A percentile compares a stretch with the other conserved stretches of the same genome.
Evolutionary conservation across 92 coral and sea anemone species (phyloP).

Genomic region (Paramuricea clavata): DNA sequence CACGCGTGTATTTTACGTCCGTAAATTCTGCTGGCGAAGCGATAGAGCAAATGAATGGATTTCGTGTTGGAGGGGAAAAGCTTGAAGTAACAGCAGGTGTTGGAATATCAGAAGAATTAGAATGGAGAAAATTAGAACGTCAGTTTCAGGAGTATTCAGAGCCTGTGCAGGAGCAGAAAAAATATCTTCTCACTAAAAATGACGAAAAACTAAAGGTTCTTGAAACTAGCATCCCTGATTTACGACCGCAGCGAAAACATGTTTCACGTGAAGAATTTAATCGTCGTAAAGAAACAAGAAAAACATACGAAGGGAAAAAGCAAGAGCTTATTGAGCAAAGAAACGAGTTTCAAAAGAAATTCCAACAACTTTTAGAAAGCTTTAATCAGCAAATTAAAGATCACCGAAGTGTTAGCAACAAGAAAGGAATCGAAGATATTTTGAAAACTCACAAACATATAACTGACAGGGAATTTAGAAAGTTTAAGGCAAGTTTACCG

Average conservation of each 20-base stretch:
- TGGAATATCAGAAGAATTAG: not conserved
- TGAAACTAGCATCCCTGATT: not conserved
- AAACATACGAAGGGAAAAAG: conserved; percentile 68
- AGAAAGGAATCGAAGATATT: not conserved
- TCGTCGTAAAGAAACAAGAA: conserved; percentile 41
- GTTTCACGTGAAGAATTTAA: conserved; percentile 60
- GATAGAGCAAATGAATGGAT: not conserved
- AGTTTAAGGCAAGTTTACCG: conserved; percentile 80
- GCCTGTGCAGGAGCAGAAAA: conserved; percentile 15
- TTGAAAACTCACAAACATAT: not conserved
- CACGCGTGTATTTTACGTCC: conserved; percentile 38
- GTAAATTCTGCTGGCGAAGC: conserved; percentile 3
- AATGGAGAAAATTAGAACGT: not conserved
- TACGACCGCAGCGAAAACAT: conserved; percentile 19
- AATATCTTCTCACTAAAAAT: not conserved
- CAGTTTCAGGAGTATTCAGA: conserved; percentile 9
- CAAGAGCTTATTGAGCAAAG: conserved; percentile 65
- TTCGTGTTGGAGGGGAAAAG: not conserved
- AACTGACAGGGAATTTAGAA: conserved; percentile 69
- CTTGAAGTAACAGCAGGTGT: conserved; percentile 7
- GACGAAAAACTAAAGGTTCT: not conserved
- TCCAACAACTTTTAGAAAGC: conserved; percentile 38
- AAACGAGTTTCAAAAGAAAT: conserved; percentile 54
- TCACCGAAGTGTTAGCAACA: conserved; percentile 1
- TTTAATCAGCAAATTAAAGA: conserved; percentile 40